A percentile compares a stretch with the other conserved stretches of the same genome.
Evolutionary conservation across 2,113 vertebrate genomes (phyloP).

Genomic region (Amia ocellicauda): DNA sequence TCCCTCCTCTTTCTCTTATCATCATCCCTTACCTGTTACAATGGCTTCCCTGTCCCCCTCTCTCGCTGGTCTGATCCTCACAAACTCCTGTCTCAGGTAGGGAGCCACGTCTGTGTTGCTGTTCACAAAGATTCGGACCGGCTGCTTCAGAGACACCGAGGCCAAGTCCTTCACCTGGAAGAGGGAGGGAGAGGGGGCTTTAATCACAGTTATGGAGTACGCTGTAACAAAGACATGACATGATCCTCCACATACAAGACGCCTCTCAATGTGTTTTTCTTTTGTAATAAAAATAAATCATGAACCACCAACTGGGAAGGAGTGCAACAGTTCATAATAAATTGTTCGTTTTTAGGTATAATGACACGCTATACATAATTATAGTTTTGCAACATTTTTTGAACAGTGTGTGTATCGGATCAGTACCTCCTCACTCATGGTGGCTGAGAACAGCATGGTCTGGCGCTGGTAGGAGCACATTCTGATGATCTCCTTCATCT

Average conservation of each 20-base stretch:
- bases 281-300: too few species aligned
- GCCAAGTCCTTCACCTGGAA: slow-evolving; percentile 91
- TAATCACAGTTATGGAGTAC: not conserved
- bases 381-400: too few species aligned
- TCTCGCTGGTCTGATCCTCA: slow-evolving; percentile 81
- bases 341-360: too few species aligned
- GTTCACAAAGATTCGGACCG: slow-evolving; percentile 90
- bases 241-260: too few species aligned
- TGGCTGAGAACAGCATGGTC: slow-evolving; percentile 96
- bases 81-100: slow-evolving; percentile 90
- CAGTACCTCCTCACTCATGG: slow-evolving; percentile 91
- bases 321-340: too few species aligned
- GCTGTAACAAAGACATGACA: too few species aligned
- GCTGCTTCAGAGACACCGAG: slow-evolving; percentile 87
- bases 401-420: too few species aligned
- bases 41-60: slow-evolving; percentile 94
- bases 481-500: slow-evolving; percentile 97
- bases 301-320: too few species aligned
- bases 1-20: too few species aligned
- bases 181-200: not conserved
- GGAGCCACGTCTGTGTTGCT: slow-evolving; percentile 97
- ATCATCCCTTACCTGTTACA: slow-evolving; percentile 71
- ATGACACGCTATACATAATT: too few species aligned
- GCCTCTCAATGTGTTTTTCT: too few species aligned
- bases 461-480: slow-evolving; percentile 88